phyloP scores from a whole-genome alignment of 2,113 vertebrate species.

The Carettochelys insculpta region DNA sequence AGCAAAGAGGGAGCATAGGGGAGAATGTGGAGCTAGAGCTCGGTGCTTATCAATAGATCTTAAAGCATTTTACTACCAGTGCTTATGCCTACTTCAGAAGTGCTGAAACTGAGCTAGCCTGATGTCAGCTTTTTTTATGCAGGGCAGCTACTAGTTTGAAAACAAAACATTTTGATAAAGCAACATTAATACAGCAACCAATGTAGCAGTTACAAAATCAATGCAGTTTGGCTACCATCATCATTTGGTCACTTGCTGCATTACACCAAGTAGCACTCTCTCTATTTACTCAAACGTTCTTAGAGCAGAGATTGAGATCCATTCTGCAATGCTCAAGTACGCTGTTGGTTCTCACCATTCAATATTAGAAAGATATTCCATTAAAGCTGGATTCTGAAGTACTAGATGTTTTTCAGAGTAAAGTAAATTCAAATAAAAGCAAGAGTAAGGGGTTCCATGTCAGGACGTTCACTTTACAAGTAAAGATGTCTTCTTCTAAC shows the following conservation, averaged over 20 bases:
- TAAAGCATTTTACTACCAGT: neutral
- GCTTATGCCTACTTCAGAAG: neutral
- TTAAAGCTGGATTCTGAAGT: neutral
- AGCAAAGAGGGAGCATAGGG: no score
- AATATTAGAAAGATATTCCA: neutral
- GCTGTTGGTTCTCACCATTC: neutral
- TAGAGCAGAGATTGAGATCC: neutral
- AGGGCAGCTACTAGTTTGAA: no score
- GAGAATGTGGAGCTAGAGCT: no score
- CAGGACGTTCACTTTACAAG: neutral
- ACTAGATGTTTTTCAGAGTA: neutral
- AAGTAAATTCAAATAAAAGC: neutral
- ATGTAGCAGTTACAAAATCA: neutral
- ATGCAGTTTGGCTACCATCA: neutral
- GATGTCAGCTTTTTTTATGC: neutral
- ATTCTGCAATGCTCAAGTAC: neutral
- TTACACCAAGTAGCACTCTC: neutral
- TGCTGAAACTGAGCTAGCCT: neutral
- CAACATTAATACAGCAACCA: neutral
- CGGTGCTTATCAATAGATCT: neutral
- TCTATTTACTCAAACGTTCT: neutral
- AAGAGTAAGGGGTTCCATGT: neutral
- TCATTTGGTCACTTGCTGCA: neutral
- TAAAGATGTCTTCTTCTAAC: neutral
- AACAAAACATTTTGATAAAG: neutral